Percentiles rank a stretch among this genome's conserved stretches.
Evolutionary conservation across 2,113 vertebrate genomes (phyloP).

Genomic region (Crotalus tigris): DNA sequence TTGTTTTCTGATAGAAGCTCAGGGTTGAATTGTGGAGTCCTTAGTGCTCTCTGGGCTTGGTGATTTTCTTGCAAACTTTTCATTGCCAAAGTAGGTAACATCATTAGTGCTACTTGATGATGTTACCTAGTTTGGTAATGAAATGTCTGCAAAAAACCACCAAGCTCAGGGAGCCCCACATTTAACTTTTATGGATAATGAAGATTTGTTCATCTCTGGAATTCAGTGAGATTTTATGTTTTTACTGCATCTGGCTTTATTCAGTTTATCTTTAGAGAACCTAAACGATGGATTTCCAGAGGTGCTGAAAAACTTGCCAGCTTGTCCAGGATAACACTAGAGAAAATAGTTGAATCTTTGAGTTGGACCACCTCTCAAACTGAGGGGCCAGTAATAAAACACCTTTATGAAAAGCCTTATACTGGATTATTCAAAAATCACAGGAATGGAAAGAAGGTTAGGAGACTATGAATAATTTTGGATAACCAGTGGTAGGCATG

Average conservation of each 20-base stretch:
- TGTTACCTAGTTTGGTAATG: background rate
- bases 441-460: accelerated
- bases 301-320: background rate
- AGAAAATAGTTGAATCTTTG: background rate
- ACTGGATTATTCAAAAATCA: accelerated
- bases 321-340: background rate
- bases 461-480: slow-evolving; percentile 1
- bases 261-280: background rate
- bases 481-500: background rate
- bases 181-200: background rate
- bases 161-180: background rate
- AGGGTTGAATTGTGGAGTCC: background rate
- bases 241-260: background rate
- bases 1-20: background rate
- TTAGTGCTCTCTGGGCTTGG: background rate
- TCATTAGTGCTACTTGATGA: background rate
- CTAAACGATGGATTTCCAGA: background rate
- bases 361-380: background rate
- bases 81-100: background rate
- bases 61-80: background rate
- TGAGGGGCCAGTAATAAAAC: accelerated
- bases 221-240: background rate
- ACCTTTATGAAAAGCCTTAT: background rate
- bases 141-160: background rate
- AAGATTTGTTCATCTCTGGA: background rate